These are phyloP conservation scores for Zosterops pallidus DNA, from an alignment of 2,113 vertebrate genomes.

Conservation along the genomic window DNA sequence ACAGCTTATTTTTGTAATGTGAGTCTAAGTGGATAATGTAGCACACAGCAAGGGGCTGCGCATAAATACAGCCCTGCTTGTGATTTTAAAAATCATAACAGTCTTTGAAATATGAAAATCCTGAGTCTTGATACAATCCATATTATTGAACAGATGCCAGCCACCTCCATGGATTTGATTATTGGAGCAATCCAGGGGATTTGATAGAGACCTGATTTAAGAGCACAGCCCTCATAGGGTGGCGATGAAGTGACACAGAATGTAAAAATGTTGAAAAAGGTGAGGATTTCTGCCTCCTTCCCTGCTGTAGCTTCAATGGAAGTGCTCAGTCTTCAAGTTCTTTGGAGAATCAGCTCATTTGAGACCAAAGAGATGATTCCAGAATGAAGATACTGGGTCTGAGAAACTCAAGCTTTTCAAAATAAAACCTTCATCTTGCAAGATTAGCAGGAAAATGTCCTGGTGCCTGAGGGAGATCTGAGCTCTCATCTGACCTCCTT, in stretches of 20 bases:
- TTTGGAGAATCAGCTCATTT: not conserved
- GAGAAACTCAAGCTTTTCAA: not conserved
- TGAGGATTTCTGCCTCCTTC: not conserved
- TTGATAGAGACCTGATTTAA: not conserved
- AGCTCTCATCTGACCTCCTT: not conserved
- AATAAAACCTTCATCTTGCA: not conserved
- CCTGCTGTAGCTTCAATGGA: not conserved
- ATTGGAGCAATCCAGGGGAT: not conserved
- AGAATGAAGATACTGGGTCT: not conserved
- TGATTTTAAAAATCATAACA: slow-evolving; percentile 64
- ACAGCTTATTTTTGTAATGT: slow-evolving; percentile 70
- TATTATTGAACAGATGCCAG: not conserved
- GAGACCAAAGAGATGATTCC: not conserved
- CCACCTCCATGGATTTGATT: not conserved
- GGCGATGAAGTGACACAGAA: not conserved
- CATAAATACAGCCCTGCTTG: slow-evolving; percentile 52
- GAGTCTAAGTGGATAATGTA: slow-evolving; percentile 62
- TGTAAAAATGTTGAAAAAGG: not conserved
- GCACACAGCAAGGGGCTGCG: not conserved
- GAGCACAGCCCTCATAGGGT: not conserved
- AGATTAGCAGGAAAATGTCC: not conserved
- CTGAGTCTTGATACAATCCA: slow-evolving; percentile 11
- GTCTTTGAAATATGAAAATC: slow-evolving; percentile 54
- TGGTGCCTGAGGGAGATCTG: not conserved
- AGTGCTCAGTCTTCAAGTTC: not conserved